These are phyloP conservation scores for Gymnocephalus cernua DNA, from an alignment of 2,113 vertebrate genomes.

Conservation along the genomic window DNA sequence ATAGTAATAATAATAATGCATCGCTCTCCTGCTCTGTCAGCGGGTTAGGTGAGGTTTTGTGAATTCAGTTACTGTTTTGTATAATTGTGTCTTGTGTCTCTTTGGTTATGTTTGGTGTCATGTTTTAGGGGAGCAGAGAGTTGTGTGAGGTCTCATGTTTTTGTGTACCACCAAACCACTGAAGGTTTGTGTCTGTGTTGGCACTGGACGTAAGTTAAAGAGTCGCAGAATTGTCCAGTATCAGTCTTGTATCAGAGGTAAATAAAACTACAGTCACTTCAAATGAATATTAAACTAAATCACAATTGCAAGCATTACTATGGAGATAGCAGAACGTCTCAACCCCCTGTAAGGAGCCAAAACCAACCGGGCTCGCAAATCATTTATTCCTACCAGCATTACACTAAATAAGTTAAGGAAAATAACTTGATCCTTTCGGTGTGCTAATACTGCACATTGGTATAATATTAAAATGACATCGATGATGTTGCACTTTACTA, in stretches of 20 bases:
- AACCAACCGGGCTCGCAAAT: too few species aligned
- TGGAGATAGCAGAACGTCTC: too few species aligned
- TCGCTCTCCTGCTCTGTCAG: conserved; percentile 25
- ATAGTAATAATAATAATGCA: conserved; percentile 15
- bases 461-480: too few species aligned
- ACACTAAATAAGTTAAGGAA: too few species aligned
- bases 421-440: too few species aligned
- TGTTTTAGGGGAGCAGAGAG: conserved; percentile 7
- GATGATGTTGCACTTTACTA: too few species aligned
- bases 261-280: background rate
- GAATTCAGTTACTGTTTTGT: background rate
- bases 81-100: background rate
- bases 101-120: conserved; percentile 22
- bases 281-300: background rate
- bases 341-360: background rate
- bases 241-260: background rate
- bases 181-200: background rate
- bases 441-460: too few species aligned
- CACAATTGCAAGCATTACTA: background rate
- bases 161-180: background rate
- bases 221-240: too few species aligned
- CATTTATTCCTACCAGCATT: too few species aligned
- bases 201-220: background rate
- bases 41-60: conserved; percentile 40
- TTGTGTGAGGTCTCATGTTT: conserved; percentile 46